phyloP scores from a whole-genome alignment of 2,113 vertebrate genomes.

The Saccopteryx leptura region DNA sequence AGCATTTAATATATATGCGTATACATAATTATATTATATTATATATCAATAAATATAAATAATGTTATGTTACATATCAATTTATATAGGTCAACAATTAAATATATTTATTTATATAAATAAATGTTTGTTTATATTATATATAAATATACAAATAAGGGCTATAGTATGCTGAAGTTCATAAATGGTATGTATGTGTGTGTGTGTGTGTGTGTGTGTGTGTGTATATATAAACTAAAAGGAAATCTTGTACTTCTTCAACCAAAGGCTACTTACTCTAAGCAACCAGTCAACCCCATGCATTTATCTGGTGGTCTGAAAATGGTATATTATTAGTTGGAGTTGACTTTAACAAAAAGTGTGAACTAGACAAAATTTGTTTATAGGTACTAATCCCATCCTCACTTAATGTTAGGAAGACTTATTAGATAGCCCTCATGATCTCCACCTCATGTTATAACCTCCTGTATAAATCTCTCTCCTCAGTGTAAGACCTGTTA shows the following conservation, averaged over 20 bases:
- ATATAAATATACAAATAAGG: neutral
- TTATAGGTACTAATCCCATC: neutral
- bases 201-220: too few species aligned
- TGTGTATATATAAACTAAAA: too few species aligned
- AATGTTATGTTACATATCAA: neutral
- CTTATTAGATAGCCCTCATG: neutral
- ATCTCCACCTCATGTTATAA: neutral
- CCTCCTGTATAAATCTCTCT: neutral
- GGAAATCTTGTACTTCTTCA: conserved; percentile 60
- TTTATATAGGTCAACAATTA: neutral
- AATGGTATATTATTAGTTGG: neutral
- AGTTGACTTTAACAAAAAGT: neutral
- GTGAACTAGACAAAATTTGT: conserved; percentile 26
- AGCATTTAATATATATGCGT: too few species aligned
- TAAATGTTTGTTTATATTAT: neutral
- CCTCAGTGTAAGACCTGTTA: neutral
- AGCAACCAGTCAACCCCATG: neutral
- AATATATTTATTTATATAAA: neutral
- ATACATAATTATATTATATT: neutral
- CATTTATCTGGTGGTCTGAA: neutral
- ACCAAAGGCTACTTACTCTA: neutral
- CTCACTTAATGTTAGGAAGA: neutral
- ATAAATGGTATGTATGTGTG: neutral
- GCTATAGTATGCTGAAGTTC: neutral
- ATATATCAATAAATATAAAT: neutral